A percentile compares a stretch with the other conserved stretches of the same genome.
These are phyloP conservation scores for Syngnathus typhle DNA, from an alignment of 2,113 vertebrate species.

Conservation along the genomic window DNA sequence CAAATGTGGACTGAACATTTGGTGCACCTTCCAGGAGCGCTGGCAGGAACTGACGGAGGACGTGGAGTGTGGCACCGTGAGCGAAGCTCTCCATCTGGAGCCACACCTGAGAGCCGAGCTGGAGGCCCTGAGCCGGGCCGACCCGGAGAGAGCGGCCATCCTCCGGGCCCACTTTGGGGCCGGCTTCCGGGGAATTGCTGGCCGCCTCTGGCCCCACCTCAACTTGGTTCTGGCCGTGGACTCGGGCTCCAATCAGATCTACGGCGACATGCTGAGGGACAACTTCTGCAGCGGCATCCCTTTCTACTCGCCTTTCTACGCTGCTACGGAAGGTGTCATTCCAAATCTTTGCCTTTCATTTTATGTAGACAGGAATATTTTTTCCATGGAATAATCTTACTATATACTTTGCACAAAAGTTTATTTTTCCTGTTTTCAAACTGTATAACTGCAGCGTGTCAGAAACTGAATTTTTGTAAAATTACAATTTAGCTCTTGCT, in stretches of 20 bases:
- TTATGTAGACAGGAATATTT: too few species aligned
- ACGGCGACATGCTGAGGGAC: slow-evolving; percentile 69
- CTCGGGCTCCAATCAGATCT: slow-evolving; percentile 72
- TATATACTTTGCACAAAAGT: too few species aligned
- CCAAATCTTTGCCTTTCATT: too few species aligned
- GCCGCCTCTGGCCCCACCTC: slow-evolving; percentile 80
- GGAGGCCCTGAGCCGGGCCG: slow-evolving; percentile 62
- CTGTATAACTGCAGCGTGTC: too few species aligned
- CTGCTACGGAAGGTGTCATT: slow-evolving; percentile 75
- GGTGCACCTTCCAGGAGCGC: slow-evolving; percentile 21
- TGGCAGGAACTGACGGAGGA: slow-evolving; percentile 76
- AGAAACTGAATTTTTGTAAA: too few species aligned
- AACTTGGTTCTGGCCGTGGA: slow-evolving; percentile 78
- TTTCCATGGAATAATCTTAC: too few species aligned
- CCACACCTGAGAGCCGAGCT: slow-evolving; percentile 49
- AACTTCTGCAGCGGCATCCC: slow-evolving; percentile 77
- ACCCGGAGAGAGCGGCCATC: slow-evolving; percentile 66
- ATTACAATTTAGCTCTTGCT: too few species aligned
- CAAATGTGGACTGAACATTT: neutral
- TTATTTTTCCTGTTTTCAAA: too few species aligned
- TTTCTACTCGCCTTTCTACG: slow-evolving; percentile 85
- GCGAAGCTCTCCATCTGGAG: slow-evolving; percentile 58
- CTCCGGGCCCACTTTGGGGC: slow-evolving; percentile 65
- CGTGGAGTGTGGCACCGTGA: slow-evolving; percentile 72
- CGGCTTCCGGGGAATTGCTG: slow-evolving; percentile 76